Conservation (phyloP, 2,888 invertebrate species). For the Hirtodrosophila cameraria region DNA sequence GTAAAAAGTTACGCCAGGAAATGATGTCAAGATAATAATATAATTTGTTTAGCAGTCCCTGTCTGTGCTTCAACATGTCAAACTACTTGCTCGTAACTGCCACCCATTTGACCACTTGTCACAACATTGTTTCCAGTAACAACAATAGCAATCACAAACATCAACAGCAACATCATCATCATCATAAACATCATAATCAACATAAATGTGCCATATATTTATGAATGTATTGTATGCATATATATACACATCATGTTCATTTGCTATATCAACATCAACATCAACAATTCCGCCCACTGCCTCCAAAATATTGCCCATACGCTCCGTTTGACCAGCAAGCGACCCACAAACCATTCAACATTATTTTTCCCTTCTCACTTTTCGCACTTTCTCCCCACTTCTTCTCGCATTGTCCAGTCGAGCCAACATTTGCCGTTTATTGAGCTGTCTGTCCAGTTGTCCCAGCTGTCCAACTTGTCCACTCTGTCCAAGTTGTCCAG, state of each 20-base stretch:
- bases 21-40: neutral
- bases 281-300: conserved; percentile 29
- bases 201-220: conserved; percentile 15
- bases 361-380: conserved; percentile 1
- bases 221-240: no score
- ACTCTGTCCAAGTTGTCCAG: conserved; percentile 15
- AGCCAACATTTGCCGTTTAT: conserved; percentile 38
- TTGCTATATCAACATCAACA: conserved; percentile 54
- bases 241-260: conserved; percentile 27
- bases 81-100: conserved; percentile 30
- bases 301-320: conserved; percentile 35
- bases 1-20: neutral
- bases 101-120: conserved; percentile 47
- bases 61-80: conserved; percentile 23
- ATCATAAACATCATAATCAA: conserved; percentile 39
- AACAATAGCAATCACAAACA: conserved; percentile 43
- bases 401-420: conserved; percentile 1
- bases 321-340: conserved; percentile 47
- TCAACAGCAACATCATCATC: conserved; percentile 38
- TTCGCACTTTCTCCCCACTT: neutral
- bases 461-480: conserved; percentile 26
- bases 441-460: conserved; percentile 40
- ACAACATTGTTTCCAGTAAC: conserved; percentile 51
- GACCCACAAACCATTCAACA: conserved; percentile 40
- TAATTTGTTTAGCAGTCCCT: neutral